Evolutionary conservation across 2,888 invertebrate genomes (phyloP), one percentile per base, ranked within the genome.

Genomic region (Drosophila rubida): DNA sequence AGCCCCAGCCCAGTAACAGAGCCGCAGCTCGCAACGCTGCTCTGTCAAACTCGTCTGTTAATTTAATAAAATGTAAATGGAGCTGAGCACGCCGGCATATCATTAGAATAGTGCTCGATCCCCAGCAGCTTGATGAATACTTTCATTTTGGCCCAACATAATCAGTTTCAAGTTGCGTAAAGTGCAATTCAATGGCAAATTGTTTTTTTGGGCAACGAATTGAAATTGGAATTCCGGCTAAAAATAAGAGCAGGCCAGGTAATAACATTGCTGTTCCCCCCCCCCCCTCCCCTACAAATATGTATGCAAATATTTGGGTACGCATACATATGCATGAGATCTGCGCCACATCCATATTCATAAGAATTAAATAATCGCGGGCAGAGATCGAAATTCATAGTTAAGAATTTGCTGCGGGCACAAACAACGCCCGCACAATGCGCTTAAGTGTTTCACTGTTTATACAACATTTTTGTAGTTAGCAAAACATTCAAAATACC

Each of bases 391-490:
- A 65, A 57, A 25, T 45, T 60, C 22, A n/a, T n/a, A n/a, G n/a
- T 49, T 44, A 13, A 50, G 23, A 64, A 68, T 75, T 81, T 68
- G 55, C 46, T 22, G n/a, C 42, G 41, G 35, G 58, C 37, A 44
- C 7, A 41, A 16, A 32, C 25, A 49, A 42, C 57, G 57, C 48
- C 50, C 74, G 55, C 69, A 32, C 50, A 55, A 55, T 62, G 32
- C 32, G 32, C 32, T 19, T 57, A 59, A 79, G 71, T 64, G 62
- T 78, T 68, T 51, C 22, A 46, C 23, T 32, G 58, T 83, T 78
- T 75, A 83, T 77, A 77, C 44, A 68, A 66, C 69, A 62, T 50
- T 71, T 78, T 63, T 65, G 55, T 75, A 68, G 67, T 67, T 76
- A 60, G 44, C 37, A 54, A 64, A 69, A 72, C 55, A 76, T 54